phyloP scores from a whole-genome alignment of 2,888 invertebrate genomes.

The Tenthredo distinguenda region DNA sequence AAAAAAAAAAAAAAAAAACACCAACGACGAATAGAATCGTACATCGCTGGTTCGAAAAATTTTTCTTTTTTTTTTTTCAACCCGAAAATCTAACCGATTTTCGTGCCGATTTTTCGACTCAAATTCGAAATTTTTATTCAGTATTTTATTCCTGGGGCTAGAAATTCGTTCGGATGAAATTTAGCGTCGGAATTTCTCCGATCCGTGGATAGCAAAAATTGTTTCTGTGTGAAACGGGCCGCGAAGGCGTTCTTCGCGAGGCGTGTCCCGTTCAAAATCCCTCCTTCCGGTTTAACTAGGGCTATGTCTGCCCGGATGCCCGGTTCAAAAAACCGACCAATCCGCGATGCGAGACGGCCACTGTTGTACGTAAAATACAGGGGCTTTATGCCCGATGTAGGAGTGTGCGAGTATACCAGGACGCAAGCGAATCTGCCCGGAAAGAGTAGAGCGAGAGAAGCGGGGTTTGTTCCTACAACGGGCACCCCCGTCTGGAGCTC shows the following conservation, averaged over 20 bases:
- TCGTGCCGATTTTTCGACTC: too few species aligned
- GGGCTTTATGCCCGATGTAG: constrained; percentile 61
- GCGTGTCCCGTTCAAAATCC: constrained; percentile 70
- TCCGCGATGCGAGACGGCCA: constrained; percentile 77
- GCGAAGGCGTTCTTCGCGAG: constrained; percentile 72
- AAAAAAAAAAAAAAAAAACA: not conserved
- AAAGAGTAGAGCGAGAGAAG: constrained; percentile 46
- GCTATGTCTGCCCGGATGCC: constrained; percentile 75
- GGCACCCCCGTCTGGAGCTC: constrained; percentile 66
- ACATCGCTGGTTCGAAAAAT: not conserved
- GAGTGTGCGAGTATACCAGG: constrained; percentile 34
- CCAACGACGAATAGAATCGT: too few species aligned
- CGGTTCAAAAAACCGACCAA: constrained; percentile 77
- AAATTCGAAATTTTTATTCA: too few species aligned
- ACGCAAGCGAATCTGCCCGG: constrained; percentile 44
- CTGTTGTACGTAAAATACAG: constrained; percentile 70
- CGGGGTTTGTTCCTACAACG: constrained; percentile 60
- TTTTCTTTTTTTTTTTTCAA: not conserved
- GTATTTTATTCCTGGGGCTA: not conserved
- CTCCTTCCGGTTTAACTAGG: constrained; percentile 75
- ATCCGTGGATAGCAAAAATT: not conserved
- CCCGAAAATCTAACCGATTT: too few species aligned
- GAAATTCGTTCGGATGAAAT: not conserved
- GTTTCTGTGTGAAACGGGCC: constrained; percentile 64
- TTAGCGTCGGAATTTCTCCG: not conserved